Evolutionary conservation across 2,797 vertebrate genomes (phyloP), one percentile per base, ranked within the genome.

Genomic region (Synaphobranchus kaupii): DNA sequence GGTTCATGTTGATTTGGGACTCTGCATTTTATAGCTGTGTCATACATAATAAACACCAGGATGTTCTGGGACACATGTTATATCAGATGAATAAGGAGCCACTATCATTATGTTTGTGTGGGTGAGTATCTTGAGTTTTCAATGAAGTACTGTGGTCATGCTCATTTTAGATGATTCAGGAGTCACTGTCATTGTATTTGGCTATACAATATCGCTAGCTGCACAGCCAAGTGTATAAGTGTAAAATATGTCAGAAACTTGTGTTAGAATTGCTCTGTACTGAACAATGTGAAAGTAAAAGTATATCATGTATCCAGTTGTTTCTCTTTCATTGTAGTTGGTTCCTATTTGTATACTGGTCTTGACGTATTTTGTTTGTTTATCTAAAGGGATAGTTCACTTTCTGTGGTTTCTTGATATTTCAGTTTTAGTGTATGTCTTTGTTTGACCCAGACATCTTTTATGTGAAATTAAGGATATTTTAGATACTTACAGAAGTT

Each of bases 261-360:
- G 95, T 96, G 95, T 95, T 96, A 95, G 95, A 95, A 94, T 92
- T 93, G 94, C 94, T 96, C 95, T 96, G 96, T 96, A 95, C 94
- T 96, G 96, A 95, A 95, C 94, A 96, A 96, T 96, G 95, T 96
- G 95, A 96, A 96, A 96, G 95, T 96, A 96, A 96, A 96, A 95
- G 93, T 96, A 96, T 95, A 95, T 93, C 94, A 95, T 96, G 95
- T 96, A 96, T 68, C 94, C 87, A 54, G 73, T 68, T 28, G 39
- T 87, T 58, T 84, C 63, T 87, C 39, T 63, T 5, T 76, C 56
- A 63, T 82, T 25, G 4, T 50, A 44, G 25, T 52, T 73, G 4
- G 25, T 54, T 71, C 9, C 22, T 60, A 31, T 22, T 73, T 84
- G 52, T 47, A 10, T 60, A 25, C 60, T 20, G 15, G 9, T 73